Percentiles rank a stretch among this genome's conserved stretches.
Evolutionary conservation across 2,888 invertebrate genomes (phyloP).

Genomic region (Synergus itoensis): DNA sequence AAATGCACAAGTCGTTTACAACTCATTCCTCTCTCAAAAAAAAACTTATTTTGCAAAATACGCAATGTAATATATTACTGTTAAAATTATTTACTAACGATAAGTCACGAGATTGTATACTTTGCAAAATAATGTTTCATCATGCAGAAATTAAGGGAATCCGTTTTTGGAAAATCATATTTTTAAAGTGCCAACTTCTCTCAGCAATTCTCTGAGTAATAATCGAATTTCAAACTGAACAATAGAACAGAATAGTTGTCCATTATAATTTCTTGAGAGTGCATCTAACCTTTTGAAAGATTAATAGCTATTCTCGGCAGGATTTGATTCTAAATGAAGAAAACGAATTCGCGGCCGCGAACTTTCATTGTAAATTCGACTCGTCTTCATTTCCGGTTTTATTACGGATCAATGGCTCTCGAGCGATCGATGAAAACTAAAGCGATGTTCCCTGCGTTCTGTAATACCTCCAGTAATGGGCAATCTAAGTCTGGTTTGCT

Average conservation of each 20-base stretch:
- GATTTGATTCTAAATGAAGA: slow-evolving; percentile 8
- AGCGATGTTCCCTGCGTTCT: slow-evolving; percentile 22
- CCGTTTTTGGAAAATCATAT: not conserved
- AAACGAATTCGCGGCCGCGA: not conserved
- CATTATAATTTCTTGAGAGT: slow-evolving; percentile 11
- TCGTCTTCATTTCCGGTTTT: slow-evolving; percentile 61
- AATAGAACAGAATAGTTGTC: not conserved
- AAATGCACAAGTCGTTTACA: slow-evolving; percentile 14
- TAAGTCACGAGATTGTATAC: not conserved
- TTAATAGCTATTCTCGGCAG: slow-evolving; percentile 9
- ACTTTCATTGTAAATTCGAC: slow-evolving; percentile 52
- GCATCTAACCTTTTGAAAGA: slow-evolving; percentile 27
- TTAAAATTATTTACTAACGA: not conserved
- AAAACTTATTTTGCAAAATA: not conserved
- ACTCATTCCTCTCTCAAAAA: not conserved
- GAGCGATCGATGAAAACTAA: slow-evolving; percentile 44
- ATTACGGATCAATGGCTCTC: slow-evolving; percentile 51
- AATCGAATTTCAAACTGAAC: not conserved
- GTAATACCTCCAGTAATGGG: slow-evolving; percentile 34
- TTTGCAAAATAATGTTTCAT: not conserved
- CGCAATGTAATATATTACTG: slow-evolving; percentile 34
- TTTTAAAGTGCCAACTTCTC: not conserved
- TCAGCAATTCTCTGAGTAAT: not conserved
- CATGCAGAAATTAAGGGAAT: not conserved
- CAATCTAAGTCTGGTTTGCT: slow-evolving; percentile 27